Base-by-base conservation (phyloP, 1,140 invertebrate genomes). In the Aplysia californica region DNA sequence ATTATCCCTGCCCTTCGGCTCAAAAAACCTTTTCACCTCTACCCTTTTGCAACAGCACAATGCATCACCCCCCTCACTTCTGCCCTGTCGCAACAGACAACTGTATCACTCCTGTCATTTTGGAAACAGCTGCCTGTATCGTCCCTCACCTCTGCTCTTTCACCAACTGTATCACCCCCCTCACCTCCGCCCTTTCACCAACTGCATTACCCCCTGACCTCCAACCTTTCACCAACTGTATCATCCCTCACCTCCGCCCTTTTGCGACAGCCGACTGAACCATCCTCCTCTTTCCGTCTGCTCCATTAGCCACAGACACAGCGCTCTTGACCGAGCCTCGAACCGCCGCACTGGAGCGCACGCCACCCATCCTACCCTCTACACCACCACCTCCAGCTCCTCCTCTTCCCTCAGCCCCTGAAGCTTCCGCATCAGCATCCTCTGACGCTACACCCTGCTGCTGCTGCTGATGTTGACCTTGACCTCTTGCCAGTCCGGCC, bases 401-500 rank as follows among this genome's bases (percentile, higher is more conserved):
- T 35, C 38, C 26, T 18, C 5, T 6, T 35, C 38, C 38, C 26
- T 33, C 15, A 18, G 5, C 23, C 38, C 33, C 64, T 61, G 58
- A 18, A n/a, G 58, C 58, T 26, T 61, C 26, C 6, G 5, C 1
- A 21, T 3, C 23, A 23, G 10, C 58, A 6, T 31, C 23, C n/a
- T 23, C 35, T 61, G 5, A 31, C n/a, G 10, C 3, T 61, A 2
- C 3, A 26, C n/a, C 36, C 65, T 39, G 23, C 2, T n/a, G 20
- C 29, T 39, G 1, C 33, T n/a, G 3, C 2, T 36, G 36, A 6
- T 50, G 3, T 70, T 69, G 31, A 69, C 26, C n/a, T 31, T 70
- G 2, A 26, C 59, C 18, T 41, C 72, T 26, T 31, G 76, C 80
- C 1, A 79, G 1, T 2, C 35, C 68, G 44, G 85, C 75, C 23